A percentile compares a stretch with the other conserved stretches of the same genome.
Conservation (phyloP, 1,140 invertebrate species). For the Monomorium pharaonis region DNA sequence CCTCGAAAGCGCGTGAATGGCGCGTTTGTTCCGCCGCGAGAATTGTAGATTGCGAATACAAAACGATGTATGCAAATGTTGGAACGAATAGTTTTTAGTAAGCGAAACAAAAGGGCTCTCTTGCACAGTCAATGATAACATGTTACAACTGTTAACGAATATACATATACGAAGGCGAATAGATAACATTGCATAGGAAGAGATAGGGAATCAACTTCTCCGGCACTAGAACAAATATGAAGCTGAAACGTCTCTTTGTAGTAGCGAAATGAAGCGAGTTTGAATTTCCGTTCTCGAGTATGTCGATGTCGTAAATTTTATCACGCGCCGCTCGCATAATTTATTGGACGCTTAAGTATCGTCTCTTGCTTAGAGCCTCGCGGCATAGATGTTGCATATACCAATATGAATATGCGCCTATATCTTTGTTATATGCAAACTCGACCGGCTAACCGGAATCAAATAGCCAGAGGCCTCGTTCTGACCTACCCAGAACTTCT, state of each 20-base stretch:
- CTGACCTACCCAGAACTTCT: slow-evolving; percentile 52
- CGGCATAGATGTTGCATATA: not conserved
- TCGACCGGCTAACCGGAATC: not conserved
- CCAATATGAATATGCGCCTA: slow-evolving; percentile 41
- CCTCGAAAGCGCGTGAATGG: slow-evolving; percentile 11
- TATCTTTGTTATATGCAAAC: slow-evolving; percentile 15
- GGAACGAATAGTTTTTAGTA: not conserved
- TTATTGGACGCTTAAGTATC: slow-evolving; percentile 8
- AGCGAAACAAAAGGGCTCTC: not conserved
- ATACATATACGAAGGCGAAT: not conserved
- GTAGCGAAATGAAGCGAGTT: not conserved
- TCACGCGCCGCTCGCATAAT: not conserved
- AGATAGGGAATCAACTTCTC: not conserved
- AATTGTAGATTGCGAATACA: slow-evolving; percentile 3
- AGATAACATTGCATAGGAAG: not conserved
- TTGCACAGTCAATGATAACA: not conserved
- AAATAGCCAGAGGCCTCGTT: slow-evolving; percentile 62
- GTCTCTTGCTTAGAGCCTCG: slow-evolving; percentile 6
- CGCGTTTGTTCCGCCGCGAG: slow-evolving; percentile 1
- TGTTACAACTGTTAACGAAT: not conserved
- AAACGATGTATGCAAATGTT: not conserved
- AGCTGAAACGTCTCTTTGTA: not conserved
- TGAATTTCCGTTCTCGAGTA: not conserved
- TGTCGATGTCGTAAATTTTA: not conserved
- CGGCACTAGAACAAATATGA: not conserved